Evolutionary conservation across 2,113 vertebrate genomes (phyloP).

Genomic region (Archilochus colubris): DNA sequence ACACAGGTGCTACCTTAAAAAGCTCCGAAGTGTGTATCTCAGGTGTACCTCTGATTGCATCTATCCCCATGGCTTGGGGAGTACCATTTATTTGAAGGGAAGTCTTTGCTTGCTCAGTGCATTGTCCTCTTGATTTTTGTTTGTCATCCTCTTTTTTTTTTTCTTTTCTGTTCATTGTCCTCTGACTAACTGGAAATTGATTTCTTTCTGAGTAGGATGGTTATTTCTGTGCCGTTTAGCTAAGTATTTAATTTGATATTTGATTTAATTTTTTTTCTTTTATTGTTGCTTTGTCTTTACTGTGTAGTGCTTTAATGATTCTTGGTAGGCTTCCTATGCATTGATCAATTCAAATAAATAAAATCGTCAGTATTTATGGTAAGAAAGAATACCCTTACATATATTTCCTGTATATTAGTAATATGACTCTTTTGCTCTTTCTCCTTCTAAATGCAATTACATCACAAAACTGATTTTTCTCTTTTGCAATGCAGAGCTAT

Average conservation of each 20-base stretch:
- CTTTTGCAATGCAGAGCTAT: not conserved
- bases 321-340: constrained; percentile 20
- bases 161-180: not conserved
- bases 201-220: not conserved
- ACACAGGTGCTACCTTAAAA: fast-evolving
- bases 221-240: constrained; percentile 30
- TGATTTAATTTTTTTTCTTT: not conserved
- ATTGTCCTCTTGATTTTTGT: not conserved
- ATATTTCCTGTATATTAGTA: constrained; percentile 53
- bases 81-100: not conserved
- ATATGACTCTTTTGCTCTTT: constrained; percentile 39
- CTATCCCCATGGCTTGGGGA: not conserved
- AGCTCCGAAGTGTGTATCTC: not conserved
- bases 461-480: constrained; percentile 33
- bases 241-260: not conserved
- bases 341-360: constrained; percentile 51
- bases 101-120: not conserved
- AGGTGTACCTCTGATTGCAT: not conserved
- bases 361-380: constrained; percentile 40
- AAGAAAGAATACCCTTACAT: not conserved
- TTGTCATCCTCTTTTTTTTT: not conserved
- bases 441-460: not conserved
- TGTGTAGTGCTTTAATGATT: constrained; percentile 4
- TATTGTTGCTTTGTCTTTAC: not conserved
- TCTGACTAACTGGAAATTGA: constrained; percentile 49